A percentile compares a stretch with the other conserved stretches of the same genome.
These are phyloP conservation scores for Cydia pomonella DNA, from an alignment of 1,140 invertebrate genomes.

Conservation along the genomic window DNA sequence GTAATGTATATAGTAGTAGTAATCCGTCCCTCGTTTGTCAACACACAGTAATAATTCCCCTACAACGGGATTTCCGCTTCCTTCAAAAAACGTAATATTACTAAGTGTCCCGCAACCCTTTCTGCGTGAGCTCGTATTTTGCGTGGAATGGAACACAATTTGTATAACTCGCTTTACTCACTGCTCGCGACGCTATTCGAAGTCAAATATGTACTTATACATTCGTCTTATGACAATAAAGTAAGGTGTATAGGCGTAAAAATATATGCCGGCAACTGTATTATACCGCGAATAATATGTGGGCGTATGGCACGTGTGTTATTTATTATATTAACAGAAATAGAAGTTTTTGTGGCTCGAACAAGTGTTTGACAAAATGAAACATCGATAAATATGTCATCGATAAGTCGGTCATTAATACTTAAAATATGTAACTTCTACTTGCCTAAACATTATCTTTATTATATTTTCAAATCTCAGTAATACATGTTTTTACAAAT, in stretches of 20 bases:
- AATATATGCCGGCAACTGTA: not conserved
- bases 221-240: not conserved
- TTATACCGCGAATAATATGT: too few relatives aligned
- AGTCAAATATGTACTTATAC: not conserved
- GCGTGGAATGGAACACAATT: conserved; percentile 11
- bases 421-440: too few relatives aligned
- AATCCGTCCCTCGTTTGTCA: not conserved
- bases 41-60: not conserved
- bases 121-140: not conserved
- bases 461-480: too few relatives aligned
- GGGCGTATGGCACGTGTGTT: too few relatives aligned
- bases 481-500: too few relatives aligned
- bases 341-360: too few relatives aligned
- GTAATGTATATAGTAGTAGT: too few relatives aligned
- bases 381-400: too few relatives aligned
- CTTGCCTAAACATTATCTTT: too few relatives aligned
- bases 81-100: not conserved
- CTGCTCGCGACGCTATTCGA: not conserved
- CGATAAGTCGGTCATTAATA: too few relatives aligned
- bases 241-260: not conserved
- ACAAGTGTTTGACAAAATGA: too few relatives aligned
- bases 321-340: too few relatives aligned
- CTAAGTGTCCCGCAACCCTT: conserved; percentile 16
- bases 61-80: conserved; percentile 8
- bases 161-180: conserved; percentile 12